A percentile compares a stretch with the other conserved stretches of the same genome.
Evolutionary conservation across 2,888 invertebrate species (phyloP).

Genomic region (Megastigmus dorsalis): DNA sequence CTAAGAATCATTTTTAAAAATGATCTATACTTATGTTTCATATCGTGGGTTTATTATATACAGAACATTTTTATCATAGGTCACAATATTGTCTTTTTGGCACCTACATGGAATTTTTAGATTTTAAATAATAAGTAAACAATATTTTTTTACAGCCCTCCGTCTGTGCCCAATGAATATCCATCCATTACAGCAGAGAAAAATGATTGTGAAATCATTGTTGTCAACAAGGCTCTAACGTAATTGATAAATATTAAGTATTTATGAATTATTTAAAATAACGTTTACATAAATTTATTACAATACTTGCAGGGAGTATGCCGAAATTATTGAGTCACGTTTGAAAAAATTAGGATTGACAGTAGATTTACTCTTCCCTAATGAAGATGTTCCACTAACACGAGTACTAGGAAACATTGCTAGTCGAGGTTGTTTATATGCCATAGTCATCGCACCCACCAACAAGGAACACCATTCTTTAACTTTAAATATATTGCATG

Average conservation of each 20-base stretch:
- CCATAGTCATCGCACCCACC: conserved; percentile 88
- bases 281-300: too few relatives aligned
- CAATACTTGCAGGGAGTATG: conserved; percentile 81
- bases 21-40: too few relatives aligned
- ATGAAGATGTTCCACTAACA: conserved; percentile 89
- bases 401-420: conserved; percentile 90
- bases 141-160: conserved; percentile 47
- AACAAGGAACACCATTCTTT: conserved; percentile 91
- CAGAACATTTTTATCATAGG: too few relatives aligned
- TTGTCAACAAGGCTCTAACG: conserved; percentile 88
- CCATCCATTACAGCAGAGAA: conserved; percentile 76
- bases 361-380: conserved; percentile 92
- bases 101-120: too few relatives aligned
- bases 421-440: conserved; percentile 91
- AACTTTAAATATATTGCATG: conserved; percentile 93
- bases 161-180: conserved; percentile 61
- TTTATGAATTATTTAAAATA: conserved; percentile 10
- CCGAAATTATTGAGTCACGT: conserved; percentile 89
- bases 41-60: too few relatives aligned
- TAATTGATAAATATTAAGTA: conserved; percentile 72
- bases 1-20: too few relatives aligned
- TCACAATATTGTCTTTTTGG: too few relatives aligned
- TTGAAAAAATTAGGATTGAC: conserved; percentile 86
- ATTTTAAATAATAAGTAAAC: too few relatives aligned
- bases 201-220: conserved; percentile 94